These are phyloP conservation scores for Amphiduros pacificus DNA, from an alignment of 2,888 invertebrate genomes.

Conservation along the genomic window DNA sequence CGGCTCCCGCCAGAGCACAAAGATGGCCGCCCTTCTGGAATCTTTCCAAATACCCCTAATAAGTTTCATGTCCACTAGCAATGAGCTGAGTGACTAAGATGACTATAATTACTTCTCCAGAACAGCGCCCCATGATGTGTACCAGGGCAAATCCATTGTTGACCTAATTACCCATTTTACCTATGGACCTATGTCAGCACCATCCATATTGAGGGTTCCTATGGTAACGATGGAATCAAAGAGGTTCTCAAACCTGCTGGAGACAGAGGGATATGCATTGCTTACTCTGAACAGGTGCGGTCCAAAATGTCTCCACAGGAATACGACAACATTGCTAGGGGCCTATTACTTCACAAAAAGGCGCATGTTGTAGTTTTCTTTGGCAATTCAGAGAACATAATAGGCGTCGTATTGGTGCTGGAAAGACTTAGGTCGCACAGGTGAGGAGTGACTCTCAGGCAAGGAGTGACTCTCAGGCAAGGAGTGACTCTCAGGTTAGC, in stretches of 20 bases:
- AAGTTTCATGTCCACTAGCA: not conserved
- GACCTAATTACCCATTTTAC: slow-evolving; percentile 1
- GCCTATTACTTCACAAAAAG: not conserved
- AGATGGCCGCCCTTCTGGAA: too few relatives aligned
- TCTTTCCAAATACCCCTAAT: slow-evolving; percentile 9
- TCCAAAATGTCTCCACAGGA: not conserved
- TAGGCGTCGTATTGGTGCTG: not conserved
- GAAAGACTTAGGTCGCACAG: too few relatives aligned
- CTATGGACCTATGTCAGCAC: slow-evolving; percentile 12
- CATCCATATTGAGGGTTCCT: not conserved
- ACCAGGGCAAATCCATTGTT: slow-evolving; percentile 7
- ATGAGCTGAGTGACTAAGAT: slow-evolving; percentile 6
- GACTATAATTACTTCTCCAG: slow-evolving; percentile 6
- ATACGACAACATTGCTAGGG: not conserved
- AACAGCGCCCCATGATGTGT: not conserved
- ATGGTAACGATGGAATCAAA: slow-evolving; percentile 5
- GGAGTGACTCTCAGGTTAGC: too few relatives aligned
- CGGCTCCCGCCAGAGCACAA: too few relatives aligned
- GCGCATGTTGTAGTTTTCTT: slow-evolving; percentile 4
- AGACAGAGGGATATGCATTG: slow-evolving; percentile 10
- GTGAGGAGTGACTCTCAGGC: too few relatives aligned
- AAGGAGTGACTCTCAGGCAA: too few relatives aligned
- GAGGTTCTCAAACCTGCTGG: not conserved
- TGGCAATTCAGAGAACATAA: not conserved
- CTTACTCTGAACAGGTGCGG: not conserved